A percentile compares a stretch with the other conserved stretches of the same genome.
Conservation (phyloP, 2,888 invertebrate genomes). For the Meteorus colon region DNA sequence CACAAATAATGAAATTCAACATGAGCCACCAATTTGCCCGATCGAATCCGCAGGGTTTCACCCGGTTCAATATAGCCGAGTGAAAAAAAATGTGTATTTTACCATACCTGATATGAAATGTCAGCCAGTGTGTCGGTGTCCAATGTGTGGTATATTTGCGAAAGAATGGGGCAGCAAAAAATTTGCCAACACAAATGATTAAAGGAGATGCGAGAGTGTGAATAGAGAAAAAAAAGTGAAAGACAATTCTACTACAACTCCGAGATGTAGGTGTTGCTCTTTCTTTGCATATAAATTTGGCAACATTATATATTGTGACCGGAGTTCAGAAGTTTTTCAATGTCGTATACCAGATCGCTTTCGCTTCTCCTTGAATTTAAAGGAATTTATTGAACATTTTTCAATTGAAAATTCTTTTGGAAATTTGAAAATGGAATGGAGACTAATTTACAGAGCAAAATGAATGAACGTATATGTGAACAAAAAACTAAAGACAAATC, state of each 20-base stretch:
- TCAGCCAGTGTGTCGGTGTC: constrained; percentile 49
- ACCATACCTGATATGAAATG: constrained; percentile 21
- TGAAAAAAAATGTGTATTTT: constrained; percentile 38
- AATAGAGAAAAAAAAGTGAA: constrained; percentile 28
- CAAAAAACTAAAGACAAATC: constrained; percentile 38
- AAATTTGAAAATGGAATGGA: not conserved
- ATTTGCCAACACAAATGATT: constrained; percentile 25
- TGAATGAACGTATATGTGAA: constrained; percentile 45
- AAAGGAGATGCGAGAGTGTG: constrained; percentile 44
- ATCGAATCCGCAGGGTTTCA: constrained; percentile 19
- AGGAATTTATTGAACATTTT: constrained; percentile 8
- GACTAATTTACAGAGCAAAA: not conserved
- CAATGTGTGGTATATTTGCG: constrained; percentile 48
- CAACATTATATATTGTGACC: not conserved
- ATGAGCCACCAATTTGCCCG: constrained; percentile 34
- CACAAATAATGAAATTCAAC: constrained; percentile 13
- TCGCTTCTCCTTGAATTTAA: not conserved
- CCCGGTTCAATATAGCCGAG: constrained; percentile 22
- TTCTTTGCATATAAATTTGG: constrained; percentile 36
- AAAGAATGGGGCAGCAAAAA: not conserved
- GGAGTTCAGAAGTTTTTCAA: not conserved
- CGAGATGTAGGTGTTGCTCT: constrained; percentile 32
- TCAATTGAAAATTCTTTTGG: not conserved
- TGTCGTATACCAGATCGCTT: constrained; percentile 7
- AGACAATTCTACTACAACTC: constrained; percentile 19